Evolutionary conservation across 2,113 vertebrate genomes (phyloP), one percentile per base, ranked within the genome.

Genomic region (Opisthocomus hoazin): DNA sequence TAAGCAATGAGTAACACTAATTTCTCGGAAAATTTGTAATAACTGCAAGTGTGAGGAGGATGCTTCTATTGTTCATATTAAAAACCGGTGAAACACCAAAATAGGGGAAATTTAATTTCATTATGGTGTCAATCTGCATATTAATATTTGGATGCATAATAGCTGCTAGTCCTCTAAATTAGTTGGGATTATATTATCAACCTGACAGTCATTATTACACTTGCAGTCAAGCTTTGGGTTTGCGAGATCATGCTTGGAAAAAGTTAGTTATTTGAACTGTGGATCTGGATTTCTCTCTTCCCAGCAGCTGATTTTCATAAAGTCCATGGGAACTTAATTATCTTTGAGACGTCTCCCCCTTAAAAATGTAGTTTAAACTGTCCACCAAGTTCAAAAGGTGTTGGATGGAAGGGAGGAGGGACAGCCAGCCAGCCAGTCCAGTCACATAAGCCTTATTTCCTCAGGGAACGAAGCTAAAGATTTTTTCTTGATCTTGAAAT

Each of bases 401-500:
- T 65, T 91, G 89, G 76, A 94, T 86, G 64, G 95, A 89, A 95
- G 81, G 77, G 65, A 96, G 81, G 84, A 96, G 93, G 96, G 95
- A 94, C 89, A 95, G 90, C 53, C 92, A 97, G 90, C 53, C 92
- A 97, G 92, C 70, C 90, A 80, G 92, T 93, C 85, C 95, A 88
- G 93, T 91, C 91, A 79, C 81, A 95, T 94, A 96, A 94, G 91
- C 78, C 77, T 87, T 69, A 74, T 85, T 96, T 93, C 96, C 91
- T 96, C 70, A 1, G 96, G 96, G 81, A 96, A 87, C 48, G 26
- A 71, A 89, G 91, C 84, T 96, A 82, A 96, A 91, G 82, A 95
- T 96, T 94, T 96, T 96, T 96, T 88, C 96, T 97, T 96, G 89
- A 97, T 96, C 94, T 94, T 93, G 93, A 96, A 97, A 97, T 91